Conservation (phyloP, 2,113 vertebrate species). For the Hystrix brachyura region DNA sequence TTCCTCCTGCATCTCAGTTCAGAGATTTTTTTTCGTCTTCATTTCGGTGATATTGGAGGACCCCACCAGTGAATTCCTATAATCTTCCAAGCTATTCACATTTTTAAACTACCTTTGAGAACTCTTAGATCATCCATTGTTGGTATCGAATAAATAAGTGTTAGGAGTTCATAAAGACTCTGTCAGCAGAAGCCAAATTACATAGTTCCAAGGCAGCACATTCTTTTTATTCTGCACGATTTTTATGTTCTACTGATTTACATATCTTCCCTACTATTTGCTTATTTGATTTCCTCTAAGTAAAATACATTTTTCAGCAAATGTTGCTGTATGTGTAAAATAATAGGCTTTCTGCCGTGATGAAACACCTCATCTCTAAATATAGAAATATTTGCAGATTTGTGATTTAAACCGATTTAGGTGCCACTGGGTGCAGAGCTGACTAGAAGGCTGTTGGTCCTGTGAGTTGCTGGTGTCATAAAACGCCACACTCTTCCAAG, state of each 20-base stretch:
- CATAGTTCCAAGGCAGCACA: background rate
- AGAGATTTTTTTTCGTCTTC: background rate
- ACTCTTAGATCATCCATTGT: slow-evolving; percentile 42
- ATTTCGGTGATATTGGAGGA: background rate
- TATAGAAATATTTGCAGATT: slow-evolving; percentile 76
- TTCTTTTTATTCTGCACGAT: slow-evolving; percentile 16
- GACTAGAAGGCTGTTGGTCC: background rate
- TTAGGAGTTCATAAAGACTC: slow-evolving; percentile 66
- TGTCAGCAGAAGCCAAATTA: slow-evolving; percentile 65
- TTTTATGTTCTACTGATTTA: slow-evolving; percentile 71
- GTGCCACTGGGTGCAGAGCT: background rate
- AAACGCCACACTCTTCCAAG: background rate
- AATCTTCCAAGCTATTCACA: background rate
- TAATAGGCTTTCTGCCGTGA: slow-evolving; percentile 67
- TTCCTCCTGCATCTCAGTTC: background rate
- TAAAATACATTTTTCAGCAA: slow-evolving; percentile 84
- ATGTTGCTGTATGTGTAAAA: slow-evolving; percentile 81
- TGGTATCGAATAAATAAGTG: slow-evolving; percentile 60
- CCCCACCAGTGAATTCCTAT: background rate
- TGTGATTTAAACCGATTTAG: slow-evolving; percentile 66
- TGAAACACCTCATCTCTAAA: slow-evolving; percentile 67
- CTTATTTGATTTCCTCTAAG: slow-evolving; percentile 87
- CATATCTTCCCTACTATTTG: slow-evolving; percentile 85
- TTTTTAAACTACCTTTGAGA: slow-evolving; percentile 61
- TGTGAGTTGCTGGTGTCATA: background rate